Evolutionary conservation across 2,113 vertebrate genomes (phyloP), one percentile per base, ranked within the genome.

Genomic region (Leiothrix lutea): DNA sequence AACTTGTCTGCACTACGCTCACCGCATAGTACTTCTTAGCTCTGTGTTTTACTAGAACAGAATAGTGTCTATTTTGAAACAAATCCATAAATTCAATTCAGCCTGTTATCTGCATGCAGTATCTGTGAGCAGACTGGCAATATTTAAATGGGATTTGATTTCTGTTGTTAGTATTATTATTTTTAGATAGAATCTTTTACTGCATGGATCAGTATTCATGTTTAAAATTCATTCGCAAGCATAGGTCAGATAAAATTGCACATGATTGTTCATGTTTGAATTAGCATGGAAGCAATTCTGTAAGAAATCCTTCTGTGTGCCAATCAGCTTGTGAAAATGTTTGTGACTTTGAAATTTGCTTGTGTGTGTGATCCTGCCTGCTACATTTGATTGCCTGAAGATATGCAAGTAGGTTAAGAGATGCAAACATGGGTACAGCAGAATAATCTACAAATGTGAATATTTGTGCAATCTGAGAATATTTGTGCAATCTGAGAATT

Each of bases 271-370:
- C 2, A 0, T 91, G 91, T 95, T 94, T 94, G 54, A 54, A 94
- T 91, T 35, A 91, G 54, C 66, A 72, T 26, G 9, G 74, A 94
- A 95, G 42, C 42, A 94, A 91, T 95, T 92, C 51, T 54, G 44
- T 66, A 83, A 80, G 88, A 94, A 93, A 95, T 95, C 23, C 66
- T 45, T 85, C 54, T 83, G 78, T 87, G 70, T 85, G 42, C 47
- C 90, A 88, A 93, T 93, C 87, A 90, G 74, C 62, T 96, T 88
- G 42, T 86, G 71, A 95, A 97, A 94, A 93, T 79, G 48, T 25
- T 78, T 77, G 38, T 91, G 83, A 88, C 72, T 93, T 92, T 83
- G 81, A 92, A 90, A 95, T 86, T 86, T 74, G 8, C 29, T 51
- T 80, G 17, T 89, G 51, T 86, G 31, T 84, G 33, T 50, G 71